phyloP scores from a whole-genome alignment of 2,888 invertebrate species.

The Elgonia sp. region DNA sequence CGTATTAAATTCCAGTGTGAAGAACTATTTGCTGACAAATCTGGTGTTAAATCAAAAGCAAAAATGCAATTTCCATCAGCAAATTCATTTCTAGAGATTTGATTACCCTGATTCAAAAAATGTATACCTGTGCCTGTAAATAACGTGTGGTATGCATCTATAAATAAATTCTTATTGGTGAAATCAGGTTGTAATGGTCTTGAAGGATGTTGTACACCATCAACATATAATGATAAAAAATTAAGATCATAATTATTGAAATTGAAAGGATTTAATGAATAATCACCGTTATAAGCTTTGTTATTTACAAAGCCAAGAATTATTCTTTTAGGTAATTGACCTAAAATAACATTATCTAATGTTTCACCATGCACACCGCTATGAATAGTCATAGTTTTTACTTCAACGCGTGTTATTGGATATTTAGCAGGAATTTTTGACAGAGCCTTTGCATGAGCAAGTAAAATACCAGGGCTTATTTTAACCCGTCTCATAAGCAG shows the following conservation, averaged over 20 bases:
- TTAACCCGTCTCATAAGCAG: constrained; percentile 76
- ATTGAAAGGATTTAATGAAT: constrained; percentile 68
- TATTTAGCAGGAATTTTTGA: constrained; percentile 70
- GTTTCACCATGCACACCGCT: constrained; percentile 77
- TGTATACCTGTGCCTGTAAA: constrained; percentile 76
- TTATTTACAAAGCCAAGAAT: constrained; percentile 80
- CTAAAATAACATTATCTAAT: constrained; percentile 82
- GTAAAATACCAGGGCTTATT: constrained; percentile 77
- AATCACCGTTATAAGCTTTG: constrained; percentile 75
- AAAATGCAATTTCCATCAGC: constrained; percentile 75
- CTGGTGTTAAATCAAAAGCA: constrained; percentile 80
- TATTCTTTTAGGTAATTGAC: constrained; percentile 81
- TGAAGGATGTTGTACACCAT: constrained; percentile 61
- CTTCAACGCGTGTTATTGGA: constrained; percentile 64
- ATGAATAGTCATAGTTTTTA: constrained; percentile 77
- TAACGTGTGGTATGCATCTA: constrained; percentile 79
- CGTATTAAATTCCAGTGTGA: constrained; percentile 74
- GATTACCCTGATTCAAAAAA: constrained; percentile 76
- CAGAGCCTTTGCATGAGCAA: constrained; percentile 78
- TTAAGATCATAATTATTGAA: constrained; percentile 69
- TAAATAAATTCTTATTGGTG: constrained; percentile 48
- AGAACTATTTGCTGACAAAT: constrained; percentile 75
- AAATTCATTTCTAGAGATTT: constrained; percentile 70
- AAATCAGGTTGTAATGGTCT: constrained; percentile 77
- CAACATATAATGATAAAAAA: constrained; percentile 17